A percentile compares a stretch with the other conserved stretches of the same genome.
These are phyloP conservation scores for Charina bottae DNA, from an alignment of 2,113 vertebrate genomes.

Conservation along the genomic window DNA sequence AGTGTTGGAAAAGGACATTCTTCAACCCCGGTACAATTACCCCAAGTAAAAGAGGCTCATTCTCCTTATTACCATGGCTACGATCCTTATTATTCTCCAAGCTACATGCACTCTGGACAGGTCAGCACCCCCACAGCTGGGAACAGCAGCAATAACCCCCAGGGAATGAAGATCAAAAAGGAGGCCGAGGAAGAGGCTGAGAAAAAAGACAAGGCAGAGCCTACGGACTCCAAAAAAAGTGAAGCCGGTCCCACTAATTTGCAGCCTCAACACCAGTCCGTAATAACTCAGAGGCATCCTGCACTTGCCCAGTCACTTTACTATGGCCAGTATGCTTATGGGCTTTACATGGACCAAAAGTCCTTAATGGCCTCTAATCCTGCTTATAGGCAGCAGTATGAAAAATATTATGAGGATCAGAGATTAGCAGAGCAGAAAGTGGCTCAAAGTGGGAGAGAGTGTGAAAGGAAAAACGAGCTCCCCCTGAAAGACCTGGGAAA, in stretches of 20 bases:
- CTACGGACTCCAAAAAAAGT: constrained; percentile 82
- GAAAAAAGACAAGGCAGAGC: constrained; percentile 84
- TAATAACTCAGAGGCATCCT: constrained; percentile 94
- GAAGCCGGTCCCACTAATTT: constrained; percentile 76
- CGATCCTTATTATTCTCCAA: constrained; percentile 93
- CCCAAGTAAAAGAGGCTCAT: constrained; percentile 85
- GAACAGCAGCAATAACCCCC: constrained; percentile 74
- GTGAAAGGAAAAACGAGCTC: constrained; percentile 77
- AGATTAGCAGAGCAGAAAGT: constrained; percentile 87
- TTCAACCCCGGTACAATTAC: constrained; percentile 71
- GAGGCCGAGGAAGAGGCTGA: constrained; percentile 84
- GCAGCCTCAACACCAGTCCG: constrained; percentile 92
- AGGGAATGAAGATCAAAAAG: constrained; percentile 87
- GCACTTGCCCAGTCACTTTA: constrained; percentile 97
- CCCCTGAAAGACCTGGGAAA: constrained; percentile 80
- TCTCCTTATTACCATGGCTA: constrained; percentile 93
- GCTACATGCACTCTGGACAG: constrained; percentile 88
- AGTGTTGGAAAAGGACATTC: constrained; percentile 83
- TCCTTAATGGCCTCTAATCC: constrained; percentile 87
- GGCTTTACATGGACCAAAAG: constrained; percentile 96
- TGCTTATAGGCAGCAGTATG: constrained; percentile 84
- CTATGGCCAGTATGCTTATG: constrained; percentile 97
- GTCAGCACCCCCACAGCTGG: constrained; percentile 78
- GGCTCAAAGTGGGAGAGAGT: constrained; percentile 76
- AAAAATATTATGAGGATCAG: constrained; percentile 92